These are phyloP conservation scores for Pangasius mekongensis DNA, from an alignment of 2,797 vertebrate species.

Conservation along the genomic window DNA sequence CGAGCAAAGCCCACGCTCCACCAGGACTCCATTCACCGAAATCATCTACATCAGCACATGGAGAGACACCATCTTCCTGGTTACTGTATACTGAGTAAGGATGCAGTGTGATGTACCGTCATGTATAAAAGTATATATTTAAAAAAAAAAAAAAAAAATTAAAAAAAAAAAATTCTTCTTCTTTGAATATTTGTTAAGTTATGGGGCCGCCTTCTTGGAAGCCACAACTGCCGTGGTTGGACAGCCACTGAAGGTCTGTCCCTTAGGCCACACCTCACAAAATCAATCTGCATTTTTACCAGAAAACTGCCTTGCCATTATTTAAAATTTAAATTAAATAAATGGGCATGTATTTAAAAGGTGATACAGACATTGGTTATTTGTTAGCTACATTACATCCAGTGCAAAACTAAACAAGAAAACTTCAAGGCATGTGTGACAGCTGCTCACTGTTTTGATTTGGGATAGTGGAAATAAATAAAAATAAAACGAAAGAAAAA, in stretches of 20 bases:
- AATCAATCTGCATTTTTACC: not conserved
- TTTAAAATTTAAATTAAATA: not conserved
- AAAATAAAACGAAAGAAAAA: not conserved
- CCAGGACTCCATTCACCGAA: conserved; percentile 80
- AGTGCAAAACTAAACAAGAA: not conserved
- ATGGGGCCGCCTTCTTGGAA: not conserved
- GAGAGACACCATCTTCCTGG: conserved; percentile 36
- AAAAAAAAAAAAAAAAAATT: too few relatives aligned
- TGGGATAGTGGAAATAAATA: not conserved
- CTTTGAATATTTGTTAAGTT: not conserved
- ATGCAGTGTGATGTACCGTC: not conserved
- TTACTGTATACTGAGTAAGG: not conserved
- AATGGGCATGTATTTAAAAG: not conserved
- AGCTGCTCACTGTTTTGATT: not conserved
- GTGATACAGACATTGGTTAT: not conserved
- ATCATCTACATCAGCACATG: conserved; percentile 72
- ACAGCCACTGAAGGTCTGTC: too few relatives aligned
- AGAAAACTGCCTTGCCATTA: not conserved
- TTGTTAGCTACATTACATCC: not conserved
- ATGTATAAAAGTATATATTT: not conserved
- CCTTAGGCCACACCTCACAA: not conserved
- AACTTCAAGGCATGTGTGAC: not conserved
- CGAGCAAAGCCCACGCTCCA: conserved; percentile 80
- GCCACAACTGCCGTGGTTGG: not conserved
- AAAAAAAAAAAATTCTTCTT: too few relatives aligned